Evolutionary conservation across 2,113 vertebrate species (phyloP), one percentile per base, ranked within the genome.

Genomic region (Platysternon megacephalum): DNA sequence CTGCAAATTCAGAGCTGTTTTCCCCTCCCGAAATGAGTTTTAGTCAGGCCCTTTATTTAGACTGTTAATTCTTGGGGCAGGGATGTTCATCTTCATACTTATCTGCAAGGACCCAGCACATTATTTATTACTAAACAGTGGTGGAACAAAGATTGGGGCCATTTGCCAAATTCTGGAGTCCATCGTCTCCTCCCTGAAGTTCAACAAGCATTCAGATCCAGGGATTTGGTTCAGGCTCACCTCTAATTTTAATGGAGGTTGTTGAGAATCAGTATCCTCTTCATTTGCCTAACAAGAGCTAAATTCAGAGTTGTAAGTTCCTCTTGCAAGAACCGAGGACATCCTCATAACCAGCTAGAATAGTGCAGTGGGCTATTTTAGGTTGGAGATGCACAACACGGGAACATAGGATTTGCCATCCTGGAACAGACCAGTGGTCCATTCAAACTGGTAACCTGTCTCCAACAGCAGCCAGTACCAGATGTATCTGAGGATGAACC

Each of bases 341-440:
- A 16, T 46, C 52, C 3, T 46, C 72, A 84, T 46, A 85, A 21
- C 1, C 29, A 84, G 17, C 29, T 48, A 61, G 72, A 68, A 22
- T 3, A 48, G 72, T n/a, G 55, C 29, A 80, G 24, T 0, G 1
- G 0, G 0, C 48, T 72, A 17, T 72, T 92, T 80, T 5, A 68
- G 44, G 22, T 39, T 72, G 65, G n/a, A 32, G 44, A n/a, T 88
- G 29, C 24, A 44, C 74, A 76, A 76, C 22, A 76, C 24, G 12
- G 39, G 11, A 51, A 65, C 35, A 21, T 1, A 32, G 46, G 4
- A 7, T 52, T 87, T 90, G 48, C 42, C 82, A 80, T 0, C 13
- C 26, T 7, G 3, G 52, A 29, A 46, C 35, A 65, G 51, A 49
- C 7, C 78, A 11, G 8, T 72, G 44, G 49, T 49, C 61, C 44